A percentile compares a stretch with the other conserved stretches of the same genome.
Evolutionary conservation across 2,797 vertebrate species (phyloP).

Genomic region (Myotis vivesi): DNA sequence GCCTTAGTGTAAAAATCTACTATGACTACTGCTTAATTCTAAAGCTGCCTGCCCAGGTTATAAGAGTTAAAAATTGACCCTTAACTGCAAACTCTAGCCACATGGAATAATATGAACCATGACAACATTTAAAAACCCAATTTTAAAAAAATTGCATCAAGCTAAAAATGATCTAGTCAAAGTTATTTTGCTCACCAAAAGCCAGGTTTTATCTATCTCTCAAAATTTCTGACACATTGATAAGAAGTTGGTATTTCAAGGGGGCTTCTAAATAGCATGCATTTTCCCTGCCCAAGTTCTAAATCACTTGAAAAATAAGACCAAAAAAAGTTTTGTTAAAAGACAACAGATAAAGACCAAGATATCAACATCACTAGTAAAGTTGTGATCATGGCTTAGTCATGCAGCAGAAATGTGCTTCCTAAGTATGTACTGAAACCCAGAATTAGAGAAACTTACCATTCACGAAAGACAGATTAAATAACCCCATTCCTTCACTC

Average conservation of each 20-base stretch:
- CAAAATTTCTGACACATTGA: neutral
- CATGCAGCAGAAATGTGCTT: neutral
- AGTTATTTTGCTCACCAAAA: neutral
- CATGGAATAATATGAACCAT: neutral
- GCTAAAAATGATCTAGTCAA: neutral
- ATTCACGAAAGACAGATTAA: neutral
- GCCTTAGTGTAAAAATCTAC: neutral
- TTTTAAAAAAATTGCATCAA: neutral
- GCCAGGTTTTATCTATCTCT: neutral
- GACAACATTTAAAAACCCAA: neutral
- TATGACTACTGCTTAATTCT: neutral
- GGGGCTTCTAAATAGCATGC: neutral
- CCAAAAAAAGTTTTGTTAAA: neutral
- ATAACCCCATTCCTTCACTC: neutral
- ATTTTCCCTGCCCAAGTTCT: neutral
- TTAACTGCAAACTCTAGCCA: neutral
- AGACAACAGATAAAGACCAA: neutral
- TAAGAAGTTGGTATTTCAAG: neutral
- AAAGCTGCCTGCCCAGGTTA: neutral
- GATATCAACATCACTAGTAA: neutral
- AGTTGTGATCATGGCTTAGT: neutral
- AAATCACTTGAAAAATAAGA: neutral
- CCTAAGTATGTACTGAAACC: neutral
- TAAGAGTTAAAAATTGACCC: neutral
- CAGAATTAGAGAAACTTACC: neutral